Conservation (phyloP, 2,797 vertebrate species). For the Monodelphis domestica region DNA sequence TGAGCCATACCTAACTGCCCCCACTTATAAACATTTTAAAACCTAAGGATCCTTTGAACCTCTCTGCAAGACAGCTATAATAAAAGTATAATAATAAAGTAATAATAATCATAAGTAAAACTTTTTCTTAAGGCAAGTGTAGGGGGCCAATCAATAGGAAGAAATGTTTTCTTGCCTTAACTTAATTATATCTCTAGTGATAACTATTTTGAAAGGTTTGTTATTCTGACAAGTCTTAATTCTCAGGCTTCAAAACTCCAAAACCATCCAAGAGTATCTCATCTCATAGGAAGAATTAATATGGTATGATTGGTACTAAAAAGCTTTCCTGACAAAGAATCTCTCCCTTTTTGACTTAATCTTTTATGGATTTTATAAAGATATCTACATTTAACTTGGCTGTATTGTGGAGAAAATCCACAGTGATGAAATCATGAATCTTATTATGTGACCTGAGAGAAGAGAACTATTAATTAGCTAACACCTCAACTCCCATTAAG, state of each 20-base stretch:
- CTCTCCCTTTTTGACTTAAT: background rate
- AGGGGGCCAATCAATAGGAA: background rate
- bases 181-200: background rate
- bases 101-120: background rate
- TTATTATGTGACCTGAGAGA: background rate
- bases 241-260: background rate
- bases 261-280: background rate
- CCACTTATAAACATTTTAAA: background rate
- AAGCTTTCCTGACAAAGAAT: background rate
- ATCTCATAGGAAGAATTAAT: background rate
- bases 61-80: background rate
- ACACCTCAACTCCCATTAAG: background rate
- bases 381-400: background rate
- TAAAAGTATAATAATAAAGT: background rate
- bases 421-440: background rate
- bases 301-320: background rate
- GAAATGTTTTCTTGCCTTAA: background rate
- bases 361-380: background rate
- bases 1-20: too few relatives aligned
- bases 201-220: background rate
- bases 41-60: background rate
- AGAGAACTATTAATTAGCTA: background rate
- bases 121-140: background rate
- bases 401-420: background rate
- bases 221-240: background rate